phyloP scores from a whole-genome alignment of 2,797 vertebrate genomes.

The Fundulus diaphanus region DNA sequence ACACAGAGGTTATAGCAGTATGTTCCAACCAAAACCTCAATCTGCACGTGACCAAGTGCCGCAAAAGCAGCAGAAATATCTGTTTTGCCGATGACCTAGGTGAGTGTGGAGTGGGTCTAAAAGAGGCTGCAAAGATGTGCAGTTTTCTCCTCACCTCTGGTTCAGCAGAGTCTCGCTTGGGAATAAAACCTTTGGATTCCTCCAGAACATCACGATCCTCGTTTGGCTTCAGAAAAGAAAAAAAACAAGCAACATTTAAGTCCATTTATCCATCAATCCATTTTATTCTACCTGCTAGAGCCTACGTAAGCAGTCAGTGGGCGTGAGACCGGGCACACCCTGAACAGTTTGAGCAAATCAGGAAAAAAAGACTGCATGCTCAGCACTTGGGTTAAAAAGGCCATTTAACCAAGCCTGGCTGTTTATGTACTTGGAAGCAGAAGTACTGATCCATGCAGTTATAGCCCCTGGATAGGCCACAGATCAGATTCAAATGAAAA shows the following conservation, averaged over 20 bases:
- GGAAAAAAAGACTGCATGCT: background rate
- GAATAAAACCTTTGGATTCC: slow-evolving; percentile 86
- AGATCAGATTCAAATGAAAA: background rate
- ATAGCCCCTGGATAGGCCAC: background rate
- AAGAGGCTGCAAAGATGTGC: background rate
- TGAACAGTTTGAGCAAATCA: too few relatives aligned
- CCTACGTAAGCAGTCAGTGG: background rate
- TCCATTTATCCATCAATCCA: background rate
- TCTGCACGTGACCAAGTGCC: background rate
- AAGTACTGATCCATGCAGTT: background rate
- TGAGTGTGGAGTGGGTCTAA: background rate
- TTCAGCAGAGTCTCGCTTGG: slow-evolving; percentile 53
- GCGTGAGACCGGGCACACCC: background rate
- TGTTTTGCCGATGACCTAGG: background rate
- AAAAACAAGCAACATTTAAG: background rate
- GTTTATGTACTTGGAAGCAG: background rate
- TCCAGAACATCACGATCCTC: slow-evolving; percentile 92
- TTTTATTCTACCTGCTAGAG: background rate
- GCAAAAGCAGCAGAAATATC: background rate
- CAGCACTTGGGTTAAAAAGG: background rate
- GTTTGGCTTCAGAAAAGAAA: slow-evolving; percentile 84
- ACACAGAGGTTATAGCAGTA: background rate
- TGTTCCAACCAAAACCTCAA: background rate
- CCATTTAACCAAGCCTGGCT: background rate
- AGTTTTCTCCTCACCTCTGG: slow-evolving; percentile 49